Evolutionary conservation across 2,797 vertebrate genomes (phyloP).

Genomic region (Eutrigla gurnardus): DNA sequence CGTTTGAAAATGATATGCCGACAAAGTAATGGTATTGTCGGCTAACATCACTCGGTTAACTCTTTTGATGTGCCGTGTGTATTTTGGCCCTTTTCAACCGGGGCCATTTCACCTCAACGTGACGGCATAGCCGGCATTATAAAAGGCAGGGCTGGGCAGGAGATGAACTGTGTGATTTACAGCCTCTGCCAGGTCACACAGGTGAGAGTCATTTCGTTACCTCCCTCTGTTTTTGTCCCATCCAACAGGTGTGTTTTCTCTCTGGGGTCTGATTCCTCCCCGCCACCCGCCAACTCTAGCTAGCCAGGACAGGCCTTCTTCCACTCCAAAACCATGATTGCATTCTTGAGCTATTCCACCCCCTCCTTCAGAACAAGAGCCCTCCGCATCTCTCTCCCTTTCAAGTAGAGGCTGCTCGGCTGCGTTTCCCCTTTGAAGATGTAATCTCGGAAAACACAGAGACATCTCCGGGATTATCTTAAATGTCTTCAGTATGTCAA

Average conservation of each 20-base stretch:
- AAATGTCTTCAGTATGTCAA: conserved; percentile 83
- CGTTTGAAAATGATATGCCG: background rate
- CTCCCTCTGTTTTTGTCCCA: conserved; percentile 47
- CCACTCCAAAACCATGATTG: conserved; percentile 79
- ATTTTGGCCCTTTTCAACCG: background rate
- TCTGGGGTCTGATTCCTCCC: conserved; percentile 49
- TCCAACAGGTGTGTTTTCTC: conserved; percentile 76
- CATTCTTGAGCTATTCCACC: conserved; percentile 80
- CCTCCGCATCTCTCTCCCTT: conserved; percentile 74
- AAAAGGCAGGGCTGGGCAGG: conserved; percentile 25
- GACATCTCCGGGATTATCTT: conserved; percentile 82
- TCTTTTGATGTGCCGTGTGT: background rate
- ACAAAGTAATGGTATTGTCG: background rate
- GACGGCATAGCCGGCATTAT: conserved; percentile 11
- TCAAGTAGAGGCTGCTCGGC: conserved; percentile 77
- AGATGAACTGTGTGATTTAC: conserved; percentile 50
- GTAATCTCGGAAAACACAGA: conserved; percentile 81
- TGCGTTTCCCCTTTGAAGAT: conserved; percentile 81
- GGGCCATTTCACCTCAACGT: conserved; percentile 21
- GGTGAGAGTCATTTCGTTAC: conserved; percentile 60
- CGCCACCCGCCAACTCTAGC: conserved; percentile 53
- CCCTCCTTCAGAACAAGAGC: conserved; percentile 76
- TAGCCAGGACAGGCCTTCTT: conserved; percentile 77
- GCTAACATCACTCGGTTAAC: background rate
- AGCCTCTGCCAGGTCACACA: conserved; percentile 51